A percentile compares a stretch with the other conserved stretches of the same genome.
phyloP scores from a whole-genome alignment of 2,797 vertebrate genomes.

The Peromyscus nudipes region DNA sequence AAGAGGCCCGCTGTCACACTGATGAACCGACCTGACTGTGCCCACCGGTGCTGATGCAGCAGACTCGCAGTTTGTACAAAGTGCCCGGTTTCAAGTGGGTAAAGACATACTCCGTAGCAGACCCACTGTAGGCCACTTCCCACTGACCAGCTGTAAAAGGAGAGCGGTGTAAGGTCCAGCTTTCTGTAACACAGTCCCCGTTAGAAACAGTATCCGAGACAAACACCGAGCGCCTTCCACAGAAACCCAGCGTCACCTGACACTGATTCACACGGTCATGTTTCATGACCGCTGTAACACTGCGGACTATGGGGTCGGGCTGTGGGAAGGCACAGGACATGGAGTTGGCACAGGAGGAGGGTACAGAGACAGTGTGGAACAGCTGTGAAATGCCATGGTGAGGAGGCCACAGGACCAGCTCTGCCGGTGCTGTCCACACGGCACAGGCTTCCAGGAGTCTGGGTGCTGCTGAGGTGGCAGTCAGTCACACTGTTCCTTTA shows the following conservation, averaged over 20 bases:
- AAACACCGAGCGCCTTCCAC: neutral
- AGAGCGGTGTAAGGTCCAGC: neutral
- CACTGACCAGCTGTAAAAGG: conserved; percentile 92
- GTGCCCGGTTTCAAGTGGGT: conserved; percentile 95
- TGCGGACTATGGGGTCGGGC: neutral
- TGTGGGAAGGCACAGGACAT: neutral
- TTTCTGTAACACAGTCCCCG: neutral
- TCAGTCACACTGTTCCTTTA: neutral
- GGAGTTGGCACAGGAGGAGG: rapidly evolving
- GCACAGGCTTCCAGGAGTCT: neutral
- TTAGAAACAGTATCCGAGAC: neutral
- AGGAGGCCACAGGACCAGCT: neutral
- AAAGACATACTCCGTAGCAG: conserved; percentile 93
- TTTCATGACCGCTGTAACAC: neutral
- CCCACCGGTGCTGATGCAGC: conserved; percentile 97
- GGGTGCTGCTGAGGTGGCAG: neutral
- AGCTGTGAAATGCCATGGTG: too few relatives aligned
- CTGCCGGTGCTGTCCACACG: rapidly evolving
- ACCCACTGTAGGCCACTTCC: conserved; percentile 96
- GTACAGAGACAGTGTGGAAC: neutral
- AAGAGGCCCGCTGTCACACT: neutral
- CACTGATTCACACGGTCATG: neutral
- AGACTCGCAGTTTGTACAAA: conserved; percentile 95
- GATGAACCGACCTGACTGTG: conserved; percentile 93
- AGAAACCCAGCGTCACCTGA: neutral